A percentile compares a stretch with the other conserved stretches of the same genome.
Evolutionary conservation across 2,888 invertebrate species (phyloP).

Genomic region (Eilema depressum): DNA sequence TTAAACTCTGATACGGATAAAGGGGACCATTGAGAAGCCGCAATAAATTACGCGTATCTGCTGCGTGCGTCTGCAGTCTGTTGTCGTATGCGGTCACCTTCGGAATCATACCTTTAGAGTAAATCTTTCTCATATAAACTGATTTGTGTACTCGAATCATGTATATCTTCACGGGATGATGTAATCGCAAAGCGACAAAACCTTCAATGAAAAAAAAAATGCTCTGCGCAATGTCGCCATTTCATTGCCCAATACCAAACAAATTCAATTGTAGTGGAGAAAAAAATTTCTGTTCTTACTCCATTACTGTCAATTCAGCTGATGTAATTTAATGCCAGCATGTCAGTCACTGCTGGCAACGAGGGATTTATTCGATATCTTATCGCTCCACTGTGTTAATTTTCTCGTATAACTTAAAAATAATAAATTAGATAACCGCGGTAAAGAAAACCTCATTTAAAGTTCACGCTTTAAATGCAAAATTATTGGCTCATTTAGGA

Average conservation of each 20-base stretch:
- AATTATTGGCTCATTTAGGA: background rate
- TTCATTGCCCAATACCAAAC: slow-evolving; percentile 24
- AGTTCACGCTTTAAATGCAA: slow-evolving; percentile 8
- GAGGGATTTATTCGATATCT: slow-evolving; percentile 38
- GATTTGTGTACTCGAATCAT: no score
- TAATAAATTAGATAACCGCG: slow-evolving; percentile 5
- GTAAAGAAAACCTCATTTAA: slow-evolving; percentile 10
- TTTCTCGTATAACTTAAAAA: slow-evolving; percentile 21
- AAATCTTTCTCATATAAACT: no score
- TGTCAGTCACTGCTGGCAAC: slow-evolving; percentile 22
- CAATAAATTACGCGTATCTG: no score
- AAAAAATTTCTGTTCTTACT: slow-evolving; percentile 40
- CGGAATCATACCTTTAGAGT: no score
- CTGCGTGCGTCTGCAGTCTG: no score
- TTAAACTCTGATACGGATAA: no score
- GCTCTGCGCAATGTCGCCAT: slow-evolving; percentile 14
- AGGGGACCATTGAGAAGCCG: no score
- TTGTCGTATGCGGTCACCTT: no score
- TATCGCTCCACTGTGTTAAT: slow-evolving; percentile 24
- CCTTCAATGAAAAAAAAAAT: no score
- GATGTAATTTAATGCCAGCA: slow-evolving; percentile 46
- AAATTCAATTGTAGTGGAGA: slow-evolving; percentile 36
- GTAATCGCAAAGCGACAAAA: no score
- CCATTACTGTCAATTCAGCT: slow-evolving; percentile 37
- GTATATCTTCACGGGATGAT: no score